phyloP scores from a whole-genome alignment of 2,888 invertebrate genomes.

The Plagodis dolabraria region DNA sequence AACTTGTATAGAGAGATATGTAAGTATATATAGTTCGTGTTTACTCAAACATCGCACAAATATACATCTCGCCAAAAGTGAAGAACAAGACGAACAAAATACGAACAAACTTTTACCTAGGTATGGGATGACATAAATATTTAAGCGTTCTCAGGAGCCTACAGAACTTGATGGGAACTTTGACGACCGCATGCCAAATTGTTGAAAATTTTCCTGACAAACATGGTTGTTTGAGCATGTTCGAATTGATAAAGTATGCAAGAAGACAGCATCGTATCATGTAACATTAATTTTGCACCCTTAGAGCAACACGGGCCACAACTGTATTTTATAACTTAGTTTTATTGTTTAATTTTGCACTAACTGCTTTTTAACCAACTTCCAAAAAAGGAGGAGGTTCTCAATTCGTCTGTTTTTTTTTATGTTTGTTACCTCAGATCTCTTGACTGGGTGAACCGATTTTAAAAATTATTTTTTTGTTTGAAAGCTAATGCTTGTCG shows the following conservation, averaged over 20 bases:
- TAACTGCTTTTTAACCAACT: no score
- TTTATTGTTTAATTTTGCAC: no score
- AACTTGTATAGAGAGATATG: no score
- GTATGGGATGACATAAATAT: slow-evolving; percentile 34
- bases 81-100: slow-evolving; percentile 29
- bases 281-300: no score
- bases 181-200: slow-evolving; percentile 30
- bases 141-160: slow-evolving; percentile 30
- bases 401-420: no score
- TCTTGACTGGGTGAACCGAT: no score
- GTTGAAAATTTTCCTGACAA: slow-evolving; percentile 29
- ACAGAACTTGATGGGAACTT: slow-evolving; percentile 26
- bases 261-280: not conserved
- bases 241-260: slow-evolving; percentile 8
- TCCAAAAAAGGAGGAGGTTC: no score
- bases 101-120: slow-evolving; percentile 30
- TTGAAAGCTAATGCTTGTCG: no score
- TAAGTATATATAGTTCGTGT: slow-evolving; percentile 2
- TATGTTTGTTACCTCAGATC: no score
- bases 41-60: slow-evolving; percentile 19
- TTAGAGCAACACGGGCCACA: no score
- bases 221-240: slow-evolving; percentile 11
- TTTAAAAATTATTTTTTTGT: no score
- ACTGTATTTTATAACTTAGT: no score
- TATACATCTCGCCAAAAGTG: slow-evolving; percentile 12